These are phyloP conservation scores for Myrmecobius fasciatus DNA, from an alignment of 2,113 vertebrate genomes.

Conservation along the genomic window DNA sequence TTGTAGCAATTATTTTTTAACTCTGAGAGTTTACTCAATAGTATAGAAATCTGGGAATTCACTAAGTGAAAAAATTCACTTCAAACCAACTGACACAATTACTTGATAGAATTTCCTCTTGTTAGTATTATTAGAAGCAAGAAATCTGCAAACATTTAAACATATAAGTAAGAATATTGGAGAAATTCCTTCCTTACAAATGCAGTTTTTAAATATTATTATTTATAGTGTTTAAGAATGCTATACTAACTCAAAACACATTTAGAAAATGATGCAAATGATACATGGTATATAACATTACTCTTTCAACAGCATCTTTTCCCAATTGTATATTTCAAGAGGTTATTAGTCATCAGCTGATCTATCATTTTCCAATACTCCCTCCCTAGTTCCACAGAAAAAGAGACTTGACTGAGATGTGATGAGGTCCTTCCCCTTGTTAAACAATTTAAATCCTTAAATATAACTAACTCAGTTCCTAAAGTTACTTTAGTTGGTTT, in stretches of 20 bases:
- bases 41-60: not conserved
- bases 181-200: conserved; percentile 56
- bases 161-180: conserved; percentile 64
- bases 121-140: conserved; percentile 45
- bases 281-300: conserved; percentile 18
- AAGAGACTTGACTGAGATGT: not conserved
- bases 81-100: conserved; percentile 12
- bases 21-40: rapidly evolving
- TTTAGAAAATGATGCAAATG: conserved; percentile 28
- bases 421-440: not conserved
- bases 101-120: conserved; percentile 4
- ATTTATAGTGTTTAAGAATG: conserved; percentile 35
- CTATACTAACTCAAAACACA: conserved; percentile 53
- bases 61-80: not conserved
- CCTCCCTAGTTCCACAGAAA: not conserved
- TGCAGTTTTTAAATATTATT: conserved; percentile 39
- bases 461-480: not conserved
- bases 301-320: not conserved
- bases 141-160: conserved; percentile 69
- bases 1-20: conserved; percentile 3
- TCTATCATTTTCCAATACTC: not conserved
- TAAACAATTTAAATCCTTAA: not conserved
- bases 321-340: conserved; percentile 48
- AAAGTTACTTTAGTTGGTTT: not conserved
- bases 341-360: not conserved